Evolutionary conservation across 1,140 invertebrate species (phyloP), one percentile per base, ranked within the genome.

Genomic region (Drosophila hydei): DNA sequence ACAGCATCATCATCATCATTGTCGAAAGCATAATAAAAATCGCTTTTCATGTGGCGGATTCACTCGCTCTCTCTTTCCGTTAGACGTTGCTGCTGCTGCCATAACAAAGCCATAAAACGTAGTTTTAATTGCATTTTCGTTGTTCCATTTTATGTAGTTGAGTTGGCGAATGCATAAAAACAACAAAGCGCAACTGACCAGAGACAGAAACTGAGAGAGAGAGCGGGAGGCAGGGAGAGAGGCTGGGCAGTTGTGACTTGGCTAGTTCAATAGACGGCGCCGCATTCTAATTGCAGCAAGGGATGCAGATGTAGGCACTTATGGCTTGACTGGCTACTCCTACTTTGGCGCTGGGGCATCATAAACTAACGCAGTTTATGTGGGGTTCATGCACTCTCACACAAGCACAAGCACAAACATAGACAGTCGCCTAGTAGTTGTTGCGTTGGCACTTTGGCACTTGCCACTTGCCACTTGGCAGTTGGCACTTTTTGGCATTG

Each of bases 111-210:
- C 87, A 90, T 90, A 90, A 90, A 90, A 90, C 81, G 79, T 90
- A 90, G 75, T 90, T 90, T 90, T 90, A 90, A 90, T 90, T 90
- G 87, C 87, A 84, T 90, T 90, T 90, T 90, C 87, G 87, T 90
- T 90, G 81, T 87, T 76, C 87, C 80, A 84, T 87, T 90, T 90
- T 88, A 87, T 83, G 78, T 81, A 90, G 87, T 90, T 87, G 72
- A 77, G 72, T 72, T 67, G 72, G 71, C 55, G 79, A 73, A 79
- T 89, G 74, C 77, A 85, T 80, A 75, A 78, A 78, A 85, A 85
- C 76, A 84, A 79, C 77, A 85, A 84, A 75, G 51, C 67, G 61
- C 59, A 61, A 75, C 72, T 87, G 81, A 81, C 83, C 83, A 88
- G 36, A 51, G 43, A 51, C 16, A 38, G 14, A 27, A 8, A 21